Conservation (phyloP, 2,888 invertebrate genomes). For the Tachina fera region DNA sequence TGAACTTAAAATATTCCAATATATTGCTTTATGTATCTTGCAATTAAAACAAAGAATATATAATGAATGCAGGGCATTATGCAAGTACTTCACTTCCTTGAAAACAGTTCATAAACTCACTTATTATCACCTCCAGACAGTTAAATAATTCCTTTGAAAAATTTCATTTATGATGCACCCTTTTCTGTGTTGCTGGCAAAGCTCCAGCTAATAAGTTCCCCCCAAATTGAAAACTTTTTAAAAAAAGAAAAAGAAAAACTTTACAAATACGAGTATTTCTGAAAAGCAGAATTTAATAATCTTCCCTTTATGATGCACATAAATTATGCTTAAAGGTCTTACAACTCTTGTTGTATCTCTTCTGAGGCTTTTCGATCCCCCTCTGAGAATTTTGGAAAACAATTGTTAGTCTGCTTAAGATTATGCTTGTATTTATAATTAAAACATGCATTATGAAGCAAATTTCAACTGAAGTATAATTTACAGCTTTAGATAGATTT, state of each 20-base stretch:
- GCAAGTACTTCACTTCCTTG: neutral
- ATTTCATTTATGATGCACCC: constrained; percentile 45
- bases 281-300: constrained; percentile 24
- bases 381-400: constrained; percentile 4
- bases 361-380: neutral
- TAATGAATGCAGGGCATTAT: neutral
- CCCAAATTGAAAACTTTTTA: neutral
- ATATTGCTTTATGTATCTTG: neutral
- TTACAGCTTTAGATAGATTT: constrained; percentile 50
- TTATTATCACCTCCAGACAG: constrained; percentile 30
- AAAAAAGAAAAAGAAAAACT: neutral
- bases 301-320: constrained; percentile 26
- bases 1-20: neutral
- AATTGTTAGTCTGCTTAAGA: constrained; percentile 33
- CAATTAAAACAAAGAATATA: constrained; percentile 22
- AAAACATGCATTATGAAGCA: constrained; percentile 58
- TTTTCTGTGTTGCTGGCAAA: neutral
- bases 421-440: constrained; percentile 66
- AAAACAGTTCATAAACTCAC: constrained; percentile 4
- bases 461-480: constrained; percentile 63
- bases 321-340: constrained; percentile 7
- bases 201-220: constrained; percentile 37
- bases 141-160: constrained; percentile 5
- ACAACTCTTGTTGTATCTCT: neutral
- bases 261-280: constrained; percentile 9